Evolutionary conservation across 2,797 vertebrate genomes (phyloP), one percentile per base, ranked within the genome.

Genomic region (Sciurus carolinensis): DNA sequence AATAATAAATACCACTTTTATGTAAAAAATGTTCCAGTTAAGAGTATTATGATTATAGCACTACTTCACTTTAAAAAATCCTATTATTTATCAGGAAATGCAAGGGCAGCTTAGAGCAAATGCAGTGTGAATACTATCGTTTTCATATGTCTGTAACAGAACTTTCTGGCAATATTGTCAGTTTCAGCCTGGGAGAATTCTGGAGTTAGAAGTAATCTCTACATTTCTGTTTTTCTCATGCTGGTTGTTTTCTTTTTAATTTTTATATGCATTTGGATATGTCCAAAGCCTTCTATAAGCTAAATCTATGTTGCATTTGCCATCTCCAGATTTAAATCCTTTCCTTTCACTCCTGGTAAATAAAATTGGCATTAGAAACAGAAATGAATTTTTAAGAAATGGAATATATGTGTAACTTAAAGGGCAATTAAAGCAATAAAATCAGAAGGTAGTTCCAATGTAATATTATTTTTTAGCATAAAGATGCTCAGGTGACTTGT

Each of bases 201-300:
- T 66, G 54, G 22, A 94, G 94, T 97, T 84, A 94, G 95, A 97
- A 10, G 39, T 96, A 76, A 59, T 66, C 42, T 66, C 97, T 87
- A 6, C 87, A 85, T 86, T 81, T 91, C 12, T 47, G 69, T 94
- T 93, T 62, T 86, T 80, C 2, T 95, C 3, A 33, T 42, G 39
- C 75, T 59, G 36, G 76, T 18, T 91, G 71, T 77, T 97, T 93
- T 83, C 26, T 42, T 82, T 82, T 87, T 52, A 28, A 69, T 64
- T 96, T 92, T 88, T 92, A 50, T 39, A 50, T 82, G 47, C 66
- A 57, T 89, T 76, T 95, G 42, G 33, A 24, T 87, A 64, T 69
- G 7, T 54, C 24, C 47, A 77, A 82, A 89, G 69, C n/a, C 15
- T 85, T 83, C 87, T 82, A 67, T n/a, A 93, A 90, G 54, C 67